Percentiles rank a stretch among this genome's conserved stretches.
These are phyloP conservation scores for Cyrtonyx montezumae DNA, from an alignment of 2,113 vertebrate genomes.

Conservation along the genomic window DNA sequence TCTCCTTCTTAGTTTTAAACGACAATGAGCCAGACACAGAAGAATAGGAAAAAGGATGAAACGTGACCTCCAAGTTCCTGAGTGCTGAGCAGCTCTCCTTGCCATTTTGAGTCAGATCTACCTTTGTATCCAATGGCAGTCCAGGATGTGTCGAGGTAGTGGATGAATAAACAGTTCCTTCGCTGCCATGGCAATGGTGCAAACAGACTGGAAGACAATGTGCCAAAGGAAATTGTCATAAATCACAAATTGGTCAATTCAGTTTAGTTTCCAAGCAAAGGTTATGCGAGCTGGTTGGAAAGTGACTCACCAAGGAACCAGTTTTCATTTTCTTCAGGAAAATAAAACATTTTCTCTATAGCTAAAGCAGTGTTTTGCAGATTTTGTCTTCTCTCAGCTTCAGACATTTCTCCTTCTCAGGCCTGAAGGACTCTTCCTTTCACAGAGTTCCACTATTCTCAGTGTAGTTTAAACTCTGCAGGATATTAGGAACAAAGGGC, in stretches of 20 bases:
- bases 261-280: constrained; percentile 82
- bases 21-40: background rate
- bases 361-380: background rate
- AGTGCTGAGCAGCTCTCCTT: constrained; percentile 19
- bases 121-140: constrained; percentile 79
- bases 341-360: background rate
- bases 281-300: constrained; percentile 78
- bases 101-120: constrained; percentile 75
- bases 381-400: background rate
- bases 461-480: background rate
- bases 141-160: constrained; percentile 77
- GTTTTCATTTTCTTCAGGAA: constrained; percentile 25
- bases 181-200: constrained; percentile 85
- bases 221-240: constrained; percentile 81
- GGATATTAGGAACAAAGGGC: background rate
- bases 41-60: background rate
- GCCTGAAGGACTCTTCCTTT: background rate
- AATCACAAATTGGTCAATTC: constrained; percentile 86
- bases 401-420: background rate
- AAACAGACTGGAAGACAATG: constrained; percentile 79
- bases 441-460: background rate
- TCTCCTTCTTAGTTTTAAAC: background rate
- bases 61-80: background rate
- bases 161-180: constrained; percentile 82
- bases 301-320: constrained; percentile 73